Evolutionary conservation across 2,797 vertebrate species (phyloP), one percentile per base, ranked within the genome.

Genomic region (Tympanoctomys barrerae): DNA sequence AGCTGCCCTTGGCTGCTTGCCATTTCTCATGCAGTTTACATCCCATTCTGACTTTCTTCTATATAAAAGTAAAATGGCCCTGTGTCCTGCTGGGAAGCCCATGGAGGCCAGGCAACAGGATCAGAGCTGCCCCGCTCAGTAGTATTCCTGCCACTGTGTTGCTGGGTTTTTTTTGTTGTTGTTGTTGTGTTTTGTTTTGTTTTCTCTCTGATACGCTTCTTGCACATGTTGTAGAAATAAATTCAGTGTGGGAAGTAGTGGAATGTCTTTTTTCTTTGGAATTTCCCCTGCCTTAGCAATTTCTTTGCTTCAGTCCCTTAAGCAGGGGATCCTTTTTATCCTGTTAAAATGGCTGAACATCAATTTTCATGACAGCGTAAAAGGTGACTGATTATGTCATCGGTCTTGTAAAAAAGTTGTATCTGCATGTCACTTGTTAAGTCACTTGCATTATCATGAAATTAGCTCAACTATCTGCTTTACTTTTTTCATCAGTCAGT

Each of bases 11-110:
- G 61, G 31, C 39, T 61, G 79, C 59, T 80, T 0, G 11, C 2
- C 70, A 81, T 9, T 97, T 97, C 94, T 89, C 36, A 42, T 89
- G 86, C 3, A 57, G 70, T 54, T 96, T 75, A 24, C 18, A 89
- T 68, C 42, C 36, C 90, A 62, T 94, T 88, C 84, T 96, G 68
- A 75, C 52, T 94, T 86, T 31, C 31, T 73, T 84, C 90, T 28
- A 96, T 62, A 93, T 90, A 96, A 96, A 8, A 90, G 66, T 36
- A 73, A 42, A 82, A 36, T 13, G 31, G 59, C 22, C 36, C 78
- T 66, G 1, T 31, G 21, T 95, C 84, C 97, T 96, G 83, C 78
- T 52, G 79, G 89, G n/a, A 62, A 96, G 90, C 28, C 96, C 90
- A 31, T 89, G 46, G 68, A 97, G 62, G 24, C 54, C 3, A 77